Evolutionary conservation across 2,113 vertebrate genomes (phyloP).

Genomic region (Poecilia latipinna): DNA sequence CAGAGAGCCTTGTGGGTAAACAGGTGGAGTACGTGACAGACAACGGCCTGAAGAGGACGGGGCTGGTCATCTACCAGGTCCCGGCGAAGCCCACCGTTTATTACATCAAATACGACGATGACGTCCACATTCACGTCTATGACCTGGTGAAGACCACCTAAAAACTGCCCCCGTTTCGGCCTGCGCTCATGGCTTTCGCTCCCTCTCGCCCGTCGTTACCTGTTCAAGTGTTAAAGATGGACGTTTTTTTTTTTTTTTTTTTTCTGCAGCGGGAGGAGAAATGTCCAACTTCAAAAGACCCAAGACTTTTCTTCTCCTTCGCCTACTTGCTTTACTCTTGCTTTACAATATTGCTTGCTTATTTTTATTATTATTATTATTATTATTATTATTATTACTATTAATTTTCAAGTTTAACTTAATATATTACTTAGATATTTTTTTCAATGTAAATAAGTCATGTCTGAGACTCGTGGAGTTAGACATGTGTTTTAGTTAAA

Average conservation of each 20-base stretch:
- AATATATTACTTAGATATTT: constrained; percentile 9
- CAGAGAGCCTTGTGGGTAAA: constrained; percentile 86
- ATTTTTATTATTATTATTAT: too few species aligned
- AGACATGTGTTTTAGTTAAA: constrained; percentile 29
- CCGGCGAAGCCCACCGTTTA: constrained; percentile 85
- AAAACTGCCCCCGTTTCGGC: constrained; percentile 35
- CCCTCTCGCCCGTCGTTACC: constrained; percentile 51
- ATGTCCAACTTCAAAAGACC: constrained; percentile 25
- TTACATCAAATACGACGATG: constrained; percentile 87
- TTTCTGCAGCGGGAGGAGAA: constrained; percentile 21
- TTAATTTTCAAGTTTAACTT: constrained; percentile 28
- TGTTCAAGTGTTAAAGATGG: constrained; percentile 58
- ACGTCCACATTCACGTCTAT: constrained; percentile 86
- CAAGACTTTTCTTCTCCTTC: not conserved
- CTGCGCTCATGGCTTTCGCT: constrained; percentile 22
- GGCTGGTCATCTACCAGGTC: constrained; percentile 85
- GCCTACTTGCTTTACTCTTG: constrained; percentile 9
- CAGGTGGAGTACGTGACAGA: constrained; percentile 87
- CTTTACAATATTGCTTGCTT: constrained; percentile 17
- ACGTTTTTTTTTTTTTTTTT: constrained; percentile 22
- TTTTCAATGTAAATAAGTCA: constrained; percentile 63
- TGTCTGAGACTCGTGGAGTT: constrained; percentile 50
- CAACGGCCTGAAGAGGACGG: constrained; percentile 84
- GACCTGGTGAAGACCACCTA: constrained; percentile 86
- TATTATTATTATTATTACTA: constrained; percentile 17